Percentiles rank a stretch among this genome's conserved stretches.
Evolutionary conservation across 1,140 invertebrate species (phyloP).

Genomic region (Anastatus disparis): DNA sequence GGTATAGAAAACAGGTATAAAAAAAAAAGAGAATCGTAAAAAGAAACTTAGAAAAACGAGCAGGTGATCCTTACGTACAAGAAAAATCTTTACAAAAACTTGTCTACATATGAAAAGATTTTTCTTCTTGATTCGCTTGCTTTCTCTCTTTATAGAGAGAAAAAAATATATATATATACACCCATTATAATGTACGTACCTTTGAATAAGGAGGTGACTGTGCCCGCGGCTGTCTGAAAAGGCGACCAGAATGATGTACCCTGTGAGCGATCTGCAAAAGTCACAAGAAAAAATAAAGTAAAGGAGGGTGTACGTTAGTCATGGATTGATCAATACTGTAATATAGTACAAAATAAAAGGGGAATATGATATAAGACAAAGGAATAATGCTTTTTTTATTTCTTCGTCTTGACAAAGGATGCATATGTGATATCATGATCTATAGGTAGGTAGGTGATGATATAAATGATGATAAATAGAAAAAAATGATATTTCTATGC

Average conservation of each 20-base stretch:
- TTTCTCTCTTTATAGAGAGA: neutral
- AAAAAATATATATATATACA: neutral
- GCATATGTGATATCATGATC: too few species aligned
- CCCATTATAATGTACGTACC: slow-evolving; percentile 64
- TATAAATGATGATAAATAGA: too few species aligned
- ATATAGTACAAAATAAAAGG: too few species aligned
- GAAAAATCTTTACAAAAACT: too few species aligned
- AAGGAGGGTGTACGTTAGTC: slow-evolving; percentile 24
- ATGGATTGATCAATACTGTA: slow-evolving; percentile 31
- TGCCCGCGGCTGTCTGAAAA: slow-evolving; percentile 84
- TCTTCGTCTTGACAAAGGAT: too few species aligned
- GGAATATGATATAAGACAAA: neutral
- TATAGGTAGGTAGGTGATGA: too few species aligned
- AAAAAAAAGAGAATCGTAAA: neutral
- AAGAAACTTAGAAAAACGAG: too few species aligned
- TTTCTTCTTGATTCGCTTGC: too few species aligned
- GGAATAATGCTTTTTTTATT: too few species aligned
- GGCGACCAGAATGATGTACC: slow-evolving; percentile 79
- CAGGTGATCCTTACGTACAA: neutral
- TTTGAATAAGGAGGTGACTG: slow-evolving; percentile 84
- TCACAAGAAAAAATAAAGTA: too few species aligned
- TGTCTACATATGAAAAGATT: neutral
- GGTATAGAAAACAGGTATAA: neutral
- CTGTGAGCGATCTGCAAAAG: slow-evolving; percentile 71
- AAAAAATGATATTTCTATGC: too few species aligned